These are phyloP conservation scores for Florisuga fusca DNA, from an alignment of 2,797 vertebrate genomes.

Conservation along the genomic window DNA sequence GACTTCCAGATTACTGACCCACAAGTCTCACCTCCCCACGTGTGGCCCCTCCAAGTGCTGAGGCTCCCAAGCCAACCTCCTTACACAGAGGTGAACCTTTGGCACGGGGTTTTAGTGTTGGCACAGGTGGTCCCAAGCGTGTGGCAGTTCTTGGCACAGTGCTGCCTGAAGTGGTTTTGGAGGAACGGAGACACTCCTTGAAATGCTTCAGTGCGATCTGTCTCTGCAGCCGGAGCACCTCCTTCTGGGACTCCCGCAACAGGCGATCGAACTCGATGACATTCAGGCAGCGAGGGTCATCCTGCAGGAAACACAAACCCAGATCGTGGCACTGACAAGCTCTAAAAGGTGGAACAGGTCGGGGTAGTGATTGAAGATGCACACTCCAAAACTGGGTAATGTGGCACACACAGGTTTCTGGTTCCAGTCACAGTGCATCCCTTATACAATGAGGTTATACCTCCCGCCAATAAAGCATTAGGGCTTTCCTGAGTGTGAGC, in stretches of 20 bases:
- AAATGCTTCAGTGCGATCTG: conserved; percentile 89
- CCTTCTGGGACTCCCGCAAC: conserved; percentile 92
- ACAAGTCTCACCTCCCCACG: conserved; percentile 54
- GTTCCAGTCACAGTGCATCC: neutral
- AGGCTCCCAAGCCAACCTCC: neutral
- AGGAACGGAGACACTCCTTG: conserved; percentile 59
- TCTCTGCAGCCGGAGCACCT: conserved; percentile 93
- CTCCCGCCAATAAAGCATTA: neutral
- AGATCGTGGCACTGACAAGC: rapidly evolving
- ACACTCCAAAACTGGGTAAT: too few species aligned
- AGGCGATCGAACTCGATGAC: conserved; percentile 88
- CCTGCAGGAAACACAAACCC: neutral
- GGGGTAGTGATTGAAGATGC: neutral
- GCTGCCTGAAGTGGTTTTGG: neutral
- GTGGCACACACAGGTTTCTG: neutral
- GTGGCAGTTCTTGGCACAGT: neutral
- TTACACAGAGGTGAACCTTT: neutral
- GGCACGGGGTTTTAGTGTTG: neutral
- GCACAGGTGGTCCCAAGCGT: neutral
- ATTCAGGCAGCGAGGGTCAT: conserved; percentile 78
- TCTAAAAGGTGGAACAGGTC: neutral
- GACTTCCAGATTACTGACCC: rapidly evolving
- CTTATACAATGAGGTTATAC: neutral
- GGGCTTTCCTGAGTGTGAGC: neutral
- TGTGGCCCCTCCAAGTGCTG: neutral